Evolutionary conservation across 2,797 vertebrate genomes (phyloP).

Genomic region (Phyllotis vaccarum): DNA sequence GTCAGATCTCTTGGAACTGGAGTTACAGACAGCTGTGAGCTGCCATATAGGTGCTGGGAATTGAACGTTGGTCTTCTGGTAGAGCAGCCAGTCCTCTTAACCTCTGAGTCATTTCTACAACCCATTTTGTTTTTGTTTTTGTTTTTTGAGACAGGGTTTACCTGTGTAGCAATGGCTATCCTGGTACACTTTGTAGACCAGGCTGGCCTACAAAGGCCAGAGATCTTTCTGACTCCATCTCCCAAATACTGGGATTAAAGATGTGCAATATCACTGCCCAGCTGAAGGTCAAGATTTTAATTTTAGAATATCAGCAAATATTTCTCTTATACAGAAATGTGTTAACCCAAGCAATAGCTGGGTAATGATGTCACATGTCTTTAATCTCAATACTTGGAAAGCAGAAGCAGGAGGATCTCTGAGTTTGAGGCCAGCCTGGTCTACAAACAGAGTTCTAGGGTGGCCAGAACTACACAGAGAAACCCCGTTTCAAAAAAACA

Average conservation of each 20-base stretch:
- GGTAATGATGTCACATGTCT: neutral
- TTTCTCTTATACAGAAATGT: slow-evolving; percentile 36
- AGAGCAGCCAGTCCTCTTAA: neutral
- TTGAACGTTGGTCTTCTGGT: neutral
- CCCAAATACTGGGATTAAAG: neutral
- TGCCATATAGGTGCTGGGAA: neutral
- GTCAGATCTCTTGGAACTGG: neutral
- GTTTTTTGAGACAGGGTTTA: neutral
- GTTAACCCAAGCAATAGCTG: neutral
- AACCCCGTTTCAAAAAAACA: neutral
- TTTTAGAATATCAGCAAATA: slow-evolving; percentile 51
- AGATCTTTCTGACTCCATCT: neutral
- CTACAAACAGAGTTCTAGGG: neutral
- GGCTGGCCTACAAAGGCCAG: neutral
- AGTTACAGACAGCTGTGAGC: neutral
- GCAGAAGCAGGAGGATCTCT: too few species aligned
- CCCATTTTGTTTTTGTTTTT: neutral
- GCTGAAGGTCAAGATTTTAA: slow-evolving; percentile 39
- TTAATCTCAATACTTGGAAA: too few species aligned
- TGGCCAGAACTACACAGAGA: neutral
- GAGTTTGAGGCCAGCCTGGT: neutral
- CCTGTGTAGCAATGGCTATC: neutral
- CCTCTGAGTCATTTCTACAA: neutral
- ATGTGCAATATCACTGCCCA: neutral
- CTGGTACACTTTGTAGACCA: neutral